Percentiles rank a stretch among this genome's conserved stretches.
Evolutionary conservation across 2,888 invertebrate species (phyloP).

Genomic region (Spilarctia lutea): DNA sequence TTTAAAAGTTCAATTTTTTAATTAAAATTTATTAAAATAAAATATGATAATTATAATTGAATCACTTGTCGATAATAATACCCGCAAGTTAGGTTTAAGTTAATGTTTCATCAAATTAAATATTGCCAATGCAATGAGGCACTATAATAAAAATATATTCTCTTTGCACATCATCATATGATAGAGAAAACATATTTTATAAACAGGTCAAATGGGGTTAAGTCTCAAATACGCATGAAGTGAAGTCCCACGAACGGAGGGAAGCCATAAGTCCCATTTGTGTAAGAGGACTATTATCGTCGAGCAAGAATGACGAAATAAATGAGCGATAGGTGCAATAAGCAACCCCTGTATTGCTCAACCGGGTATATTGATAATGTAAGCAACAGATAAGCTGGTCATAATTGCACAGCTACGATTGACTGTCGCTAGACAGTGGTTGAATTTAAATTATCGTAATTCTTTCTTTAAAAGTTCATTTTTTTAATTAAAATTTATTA

Average conservation of each 20-base stretch:
- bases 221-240: neutral
- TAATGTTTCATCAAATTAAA: too few species aligned
- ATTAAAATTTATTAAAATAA: too few species aligned
- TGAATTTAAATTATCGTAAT: neutral
- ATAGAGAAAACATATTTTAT: too few species aligned
- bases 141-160: neutral
- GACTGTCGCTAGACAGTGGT: neutral
- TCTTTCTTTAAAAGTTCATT: neutral
- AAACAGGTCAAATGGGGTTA: neutral
- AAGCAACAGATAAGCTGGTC: neutral
- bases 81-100: too few species aligned
- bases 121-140: neutral
- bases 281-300: too few species aligned
- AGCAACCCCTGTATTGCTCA: too few species aligned
- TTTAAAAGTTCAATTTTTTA: neutral
- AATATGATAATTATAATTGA: too few species aligned
- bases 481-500: neutral
- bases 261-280: neutral
- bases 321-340: too few species aligned
- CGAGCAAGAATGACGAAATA: too few species aligned
- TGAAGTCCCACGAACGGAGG: neutral
- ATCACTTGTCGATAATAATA: too few species aligned
- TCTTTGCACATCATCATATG: too few species aligned
- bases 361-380: neutral
- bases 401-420: too few species aligned